Base-by-base conservation (phyloP, 2,113 vertebrate genomes). In the Acrocephalus kingi region DNA sequence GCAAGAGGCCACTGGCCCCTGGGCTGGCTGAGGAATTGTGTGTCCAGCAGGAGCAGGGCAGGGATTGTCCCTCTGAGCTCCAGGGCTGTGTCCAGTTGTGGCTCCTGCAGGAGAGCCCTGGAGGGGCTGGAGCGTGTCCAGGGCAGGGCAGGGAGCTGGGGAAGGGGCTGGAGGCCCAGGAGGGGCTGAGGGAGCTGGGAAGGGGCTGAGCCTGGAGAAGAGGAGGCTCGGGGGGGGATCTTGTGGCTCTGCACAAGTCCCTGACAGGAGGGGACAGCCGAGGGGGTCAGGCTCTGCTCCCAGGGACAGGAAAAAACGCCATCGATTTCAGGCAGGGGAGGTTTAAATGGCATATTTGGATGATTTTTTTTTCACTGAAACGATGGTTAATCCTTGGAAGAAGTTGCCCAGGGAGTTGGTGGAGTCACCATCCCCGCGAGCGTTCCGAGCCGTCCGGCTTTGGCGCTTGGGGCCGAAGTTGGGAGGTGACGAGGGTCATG, bases 371-470 rank as follows among this genome's bases (percentile, higher is more conserved):
- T 17, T 9, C 51, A 4, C 25, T 9, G 30, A 25, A 30, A 25
- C 4, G 15, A 3, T 10, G 35, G 12, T 4, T 23, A 16, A 66
- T 12, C 28, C 24, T n/a, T 8, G 51, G 9, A 7, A 17, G 18
- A 17, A 27, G 7, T 0, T 33, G 27, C 23, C 9, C 6, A 6
- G 9, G 23, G 51, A 14, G 2, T 9, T 4, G 18, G 4, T 10
- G 49, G 33, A 31, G 31, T 24, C 21, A 2, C 13, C 17, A 20
- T 8, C 37, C 13, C 37, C 15, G 31, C 3, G 9, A 25, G 21
- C 17, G 5, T 15, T 20, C 31, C 25, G 2, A 21, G 16, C 37
- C 7, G 4, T 2, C 4, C 2, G 21, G 8, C 3, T 3, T 37
- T 0, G 37, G 9, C 33, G 7, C 9, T 24, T 4, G 35, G 4